Conservation (phyloP, 2,888 invertebrate species). For the Trilocha varians region DNA sequence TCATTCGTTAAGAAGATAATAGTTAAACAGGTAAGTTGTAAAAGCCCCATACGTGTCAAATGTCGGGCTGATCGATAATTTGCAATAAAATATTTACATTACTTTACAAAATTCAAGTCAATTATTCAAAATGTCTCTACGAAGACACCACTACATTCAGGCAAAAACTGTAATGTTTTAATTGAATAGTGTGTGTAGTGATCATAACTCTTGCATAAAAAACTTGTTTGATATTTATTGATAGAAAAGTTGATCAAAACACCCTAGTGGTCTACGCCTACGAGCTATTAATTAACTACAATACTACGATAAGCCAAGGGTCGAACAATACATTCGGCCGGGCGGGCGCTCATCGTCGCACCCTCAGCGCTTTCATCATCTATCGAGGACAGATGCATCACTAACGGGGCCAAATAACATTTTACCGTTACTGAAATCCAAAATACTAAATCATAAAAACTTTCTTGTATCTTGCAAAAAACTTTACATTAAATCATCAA, state of each 20-base stretch:
- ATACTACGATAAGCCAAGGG: slow-evolving; percentile 70
- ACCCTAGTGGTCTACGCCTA: slow-evolving; percentile 73
- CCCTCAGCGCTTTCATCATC: slow-evolving; percentile 48
- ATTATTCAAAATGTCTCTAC: slow-evolving; percentile 66
- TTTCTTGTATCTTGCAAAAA: slow-evolving; percentile 71
- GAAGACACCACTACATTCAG: slow-evolving; percentile 67
- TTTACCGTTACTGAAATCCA: slow-evolving; percentile 73
- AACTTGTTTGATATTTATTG: slow-evolving; percentile 66
- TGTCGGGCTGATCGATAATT: slow-evolving; percentile 54
- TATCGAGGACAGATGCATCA: slow-evolving; percentile 74
- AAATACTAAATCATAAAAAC: slow-evolving; percentile 73
- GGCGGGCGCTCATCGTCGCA: slow-evolving; percentile 21
- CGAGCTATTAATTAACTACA: slow-evolving; percentile 68
- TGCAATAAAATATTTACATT: slow-evolving; percentile 67
- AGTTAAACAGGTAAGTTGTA: slow-evolving; percentile 52
- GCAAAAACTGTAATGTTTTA: slow-evolving; percentile 51
- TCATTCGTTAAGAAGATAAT: slow-evolving; percentile 56
- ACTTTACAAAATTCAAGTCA: slow-evolving; percentile 60
- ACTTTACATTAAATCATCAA: slow-evolving; percentile 72
- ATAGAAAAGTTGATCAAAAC: slow-evolving; percentile 70
- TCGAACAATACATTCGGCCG: slow-evolving; percentile 57
- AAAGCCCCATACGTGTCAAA: slow-evolving; percentile 63
- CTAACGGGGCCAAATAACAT: slow-evolving; percentile 74
- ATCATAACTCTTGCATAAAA: slow-evolving; percentile 70
- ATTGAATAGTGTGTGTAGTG: slow-evolving; percentile 66